Evolutionary conservation across 2,113 vertebrate genomes (phyloP).

Genomic region (Psilopsiagon aurifrons): DNA sequence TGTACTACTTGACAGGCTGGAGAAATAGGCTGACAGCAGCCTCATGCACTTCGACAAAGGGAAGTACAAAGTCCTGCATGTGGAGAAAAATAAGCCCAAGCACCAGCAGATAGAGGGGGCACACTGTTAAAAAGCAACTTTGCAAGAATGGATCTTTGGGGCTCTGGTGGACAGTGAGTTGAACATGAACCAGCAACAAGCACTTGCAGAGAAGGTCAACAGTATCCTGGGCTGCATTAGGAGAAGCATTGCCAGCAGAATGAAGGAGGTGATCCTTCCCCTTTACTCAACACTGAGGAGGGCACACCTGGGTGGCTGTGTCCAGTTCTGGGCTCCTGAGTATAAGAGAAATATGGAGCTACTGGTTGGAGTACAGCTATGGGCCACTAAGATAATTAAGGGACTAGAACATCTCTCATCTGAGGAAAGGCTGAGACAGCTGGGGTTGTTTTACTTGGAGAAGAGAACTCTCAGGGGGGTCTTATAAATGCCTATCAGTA

Average conservation of each 20-base stretch:
- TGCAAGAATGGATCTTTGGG: background rate
- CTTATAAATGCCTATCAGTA: background rate
- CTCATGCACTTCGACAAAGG: background rate
- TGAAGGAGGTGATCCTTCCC: fast-evolving
- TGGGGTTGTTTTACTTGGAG: background rate
- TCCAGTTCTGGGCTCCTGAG: background rate
- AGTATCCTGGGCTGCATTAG: background rate
- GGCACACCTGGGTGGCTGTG: background rate
- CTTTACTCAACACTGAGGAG: background rate
- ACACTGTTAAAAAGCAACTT: background rate
- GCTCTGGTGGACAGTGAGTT: background rate
- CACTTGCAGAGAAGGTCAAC: background rate
- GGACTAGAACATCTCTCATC: background rate
- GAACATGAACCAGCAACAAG: background rate
- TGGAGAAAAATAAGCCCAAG: background rate
- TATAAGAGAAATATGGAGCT: background rate
- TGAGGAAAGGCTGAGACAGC: background rate
- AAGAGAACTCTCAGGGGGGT: background rate
- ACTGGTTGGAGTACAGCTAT: background rate
- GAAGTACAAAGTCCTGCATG: background rate
- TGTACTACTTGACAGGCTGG: background rate
- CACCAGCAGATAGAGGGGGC: background rate
- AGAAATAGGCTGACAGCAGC: background rate
- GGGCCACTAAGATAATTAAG: background rate
- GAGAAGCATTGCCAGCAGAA: background rate